Percentiles rank a stretch among this genome's conserved stretches.
phyloP scores from a whole-genome alignment of 2,113 vertebrate species.

The Pelecanoides urinatrix region DNA sequence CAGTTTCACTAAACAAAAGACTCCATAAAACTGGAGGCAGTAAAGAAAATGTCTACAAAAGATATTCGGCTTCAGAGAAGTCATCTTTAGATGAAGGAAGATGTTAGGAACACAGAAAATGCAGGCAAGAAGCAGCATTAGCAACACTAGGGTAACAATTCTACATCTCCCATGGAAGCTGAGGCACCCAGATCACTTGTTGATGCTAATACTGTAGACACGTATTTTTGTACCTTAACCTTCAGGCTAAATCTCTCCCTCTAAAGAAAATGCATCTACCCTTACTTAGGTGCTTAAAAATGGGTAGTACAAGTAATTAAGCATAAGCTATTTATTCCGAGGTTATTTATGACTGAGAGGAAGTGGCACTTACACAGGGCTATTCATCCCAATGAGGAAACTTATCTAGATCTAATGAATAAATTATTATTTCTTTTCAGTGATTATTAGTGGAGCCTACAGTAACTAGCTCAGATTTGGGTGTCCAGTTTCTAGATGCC shows the following conservation, averaged over 20 bases:
- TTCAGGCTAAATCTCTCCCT: not conserved
- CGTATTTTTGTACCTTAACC: not conserved
- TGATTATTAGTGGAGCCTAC: not conserved
- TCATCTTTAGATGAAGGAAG: not conserved
- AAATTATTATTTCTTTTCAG: not conserved
- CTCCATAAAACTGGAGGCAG: not conserved
- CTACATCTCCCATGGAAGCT: not conserved
- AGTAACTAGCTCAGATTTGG: not conserved
- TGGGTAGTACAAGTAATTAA: not conserved
- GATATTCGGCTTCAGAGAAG: not conserved
- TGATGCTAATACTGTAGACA: not conserved
- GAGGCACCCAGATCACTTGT: not conserved
- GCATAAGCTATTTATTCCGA: not conserved
- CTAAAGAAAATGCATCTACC: not conserved
- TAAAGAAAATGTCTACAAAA: not conserved
- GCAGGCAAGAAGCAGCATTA: not conserved
- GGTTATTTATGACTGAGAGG: not conserved
- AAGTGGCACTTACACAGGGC: not conserved
- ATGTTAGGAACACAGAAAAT: not conserved
- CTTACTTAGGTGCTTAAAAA: not conserved
- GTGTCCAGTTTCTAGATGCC: not conserved
- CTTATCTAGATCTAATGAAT: not conserved
- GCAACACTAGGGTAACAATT: not conserved
- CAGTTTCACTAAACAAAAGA: not conserved
- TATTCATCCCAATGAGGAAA: not conserved